A percentile compares a stretch with the other conserved stretches of the same genome.
Evolutionary conservation across 2,888 invertebrate species (phyloP).

Genomic region (Campoletis raptor): DNA sequence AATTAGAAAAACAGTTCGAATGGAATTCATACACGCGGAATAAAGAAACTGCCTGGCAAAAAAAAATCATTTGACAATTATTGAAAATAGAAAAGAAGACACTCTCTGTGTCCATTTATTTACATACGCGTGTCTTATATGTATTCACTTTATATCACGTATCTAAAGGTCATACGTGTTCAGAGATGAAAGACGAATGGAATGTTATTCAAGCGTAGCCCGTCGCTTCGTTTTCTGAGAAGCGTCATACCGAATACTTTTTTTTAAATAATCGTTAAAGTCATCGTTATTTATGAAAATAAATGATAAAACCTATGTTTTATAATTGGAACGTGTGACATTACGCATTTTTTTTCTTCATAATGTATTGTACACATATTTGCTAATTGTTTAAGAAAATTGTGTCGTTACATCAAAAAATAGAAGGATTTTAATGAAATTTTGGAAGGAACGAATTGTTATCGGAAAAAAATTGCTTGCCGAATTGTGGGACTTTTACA

Average conservation of each 20-base stretch:
- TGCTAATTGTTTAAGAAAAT: no score
- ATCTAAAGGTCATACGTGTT: not conserved
- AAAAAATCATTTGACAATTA: not conserved
- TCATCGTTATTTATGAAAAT: not conserved
- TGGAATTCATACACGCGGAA: no score
- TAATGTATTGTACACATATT: no score
- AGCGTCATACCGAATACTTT: not conserved
- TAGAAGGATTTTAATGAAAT: no score
- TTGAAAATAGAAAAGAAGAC: not conserved
- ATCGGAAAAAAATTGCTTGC: no score
- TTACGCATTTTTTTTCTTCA: no score
- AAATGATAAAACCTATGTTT: not conserved
- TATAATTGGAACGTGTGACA: not conserved
- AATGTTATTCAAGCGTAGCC: not conserved
- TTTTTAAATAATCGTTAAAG: not conserved
- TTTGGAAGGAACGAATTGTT: no score
- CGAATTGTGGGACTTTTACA: no score
- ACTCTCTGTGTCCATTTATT: not conserved
- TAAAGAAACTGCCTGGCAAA: not conserved
- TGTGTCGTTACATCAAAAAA: no score
- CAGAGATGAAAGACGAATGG: constrained; percentile 6
- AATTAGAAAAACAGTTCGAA: no score
- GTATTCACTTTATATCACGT: not conserved
- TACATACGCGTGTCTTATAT: not conserved
- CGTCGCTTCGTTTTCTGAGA: not conserved